A percentile compares a stretch with the other conserved stretches of the same genome.
Conservation (phyloP, 2,797 vertebrate genomes). For the Melopsittacus undulatus region DNA sequence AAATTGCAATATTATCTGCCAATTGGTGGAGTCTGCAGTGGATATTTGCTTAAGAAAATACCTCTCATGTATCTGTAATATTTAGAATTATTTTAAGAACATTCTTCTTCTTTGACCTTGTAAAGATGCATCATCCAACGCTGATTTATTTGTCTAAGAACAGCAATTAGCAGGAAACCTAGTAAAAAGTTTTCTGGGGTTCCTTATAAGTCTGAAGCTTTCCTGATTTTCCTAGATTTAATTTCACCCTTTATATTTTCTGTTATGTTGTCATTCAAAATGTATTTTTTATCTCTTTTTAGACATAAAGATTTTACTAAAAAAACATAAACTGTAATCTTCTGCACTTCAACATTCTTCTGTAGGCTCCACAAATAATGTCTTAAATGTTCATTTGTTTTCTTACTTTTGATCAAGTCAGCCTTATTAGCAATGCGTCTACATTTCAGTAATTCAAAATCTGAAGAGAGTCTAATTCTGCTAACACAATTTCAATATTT, state of each 20-base stretch:
- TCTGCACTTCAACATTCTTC: background rate
- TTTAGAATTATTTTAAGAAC: background rate
- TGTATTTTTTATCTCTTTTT: background rate
- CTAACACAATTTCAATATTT: background rate
- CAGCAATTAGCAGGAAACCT: background rate
- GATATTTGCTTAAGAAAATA: slow-evolving; percentile 24
- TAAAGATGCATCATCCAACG: background rate
- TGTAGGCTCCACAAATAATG: background rate
- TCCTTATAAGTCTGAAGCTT: background rate
- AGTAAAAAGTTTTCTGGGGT: background rate
- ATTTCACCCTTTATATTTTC: background rate
- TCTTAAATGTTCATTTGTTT: background rate
- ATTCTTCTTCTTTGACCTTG: background rate
- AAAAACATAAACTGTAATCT: background rate
- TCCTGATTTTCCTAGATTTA: background rate
- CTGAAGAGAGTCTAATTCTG: background rate
- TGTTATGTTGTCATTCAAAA: background rate
- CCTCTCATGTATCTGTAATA: background rate
- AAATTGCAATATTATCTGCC: background rate
- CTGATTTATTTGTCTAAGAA: background rate
- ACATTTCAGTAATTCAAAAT: background rate
- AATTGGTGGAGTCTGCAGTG: background rate
- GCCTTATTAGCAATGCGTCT: background rate
- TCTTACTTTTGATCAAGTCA: background rate
- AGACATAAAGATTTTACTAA: background rate